Conservation (phyloP, 2,888 invertebrate genomes). For the Chalcis sispes region DNA sequence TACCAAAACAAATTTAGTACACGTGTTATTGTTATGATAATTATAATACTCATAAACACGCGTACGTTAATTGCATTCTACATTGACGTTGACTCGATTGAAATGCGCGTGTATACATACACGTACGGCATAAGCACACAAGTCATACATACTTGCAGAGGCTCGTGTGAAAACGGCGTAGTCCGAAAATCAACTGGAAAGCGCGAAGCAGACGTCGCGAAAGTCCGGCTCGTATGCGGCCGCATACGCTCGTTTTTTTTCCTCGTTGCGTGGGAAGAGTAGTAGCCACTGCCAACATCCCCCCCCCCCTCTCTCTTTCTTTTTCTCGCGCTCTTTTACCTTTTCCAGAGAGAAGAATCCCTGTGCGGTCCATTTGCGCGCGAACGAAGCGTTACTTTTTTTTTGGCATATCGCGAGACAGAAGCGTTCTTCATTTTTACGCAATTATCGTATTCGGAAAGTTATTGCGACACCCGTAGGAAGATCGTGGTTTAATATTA, state of each 20-base stretch:
- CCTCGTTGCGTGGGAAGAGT: constrained; percentile 23
- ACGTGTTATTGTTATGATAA: too few relatives aligned
- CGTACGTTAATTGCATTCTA: too few relatives aligned
- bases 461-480: too few relatives aligned
- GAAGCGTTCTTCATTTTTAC: neutral
- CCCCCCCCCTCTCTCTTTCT: neutral
- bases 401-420: constrained; percentile 28
- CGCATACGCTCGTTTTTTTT: too few relatives aligned
- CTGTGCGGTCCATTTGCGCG: neutral
- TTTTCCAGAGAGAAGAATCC: constrained; percentile 16
- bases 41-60: too few relatives aligned
- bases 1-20: too few relatives aligned
- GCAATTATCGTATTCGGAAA: too few relatives aligned
- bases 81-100: too few relatives aligned
- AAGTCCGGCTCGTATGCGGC: too few relatives aligned
- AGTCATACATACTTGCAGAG: neutral
- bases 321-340: too few relatives aligned
- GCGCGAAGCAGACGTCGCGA: neutral
- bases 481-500: neutral
- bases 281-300: constrained; percentile 12
- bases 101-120: too few relatives aligned
- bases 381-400: constrained; percentile 48
- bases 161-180: constrained; percentile 23
- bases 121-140: neutral
- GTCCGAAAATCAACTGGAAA: constrained; percentile 22